phyloP scores from a whole-genome alignment of 2,113 vertebrate genomes.

The Mola mola region DNA sequence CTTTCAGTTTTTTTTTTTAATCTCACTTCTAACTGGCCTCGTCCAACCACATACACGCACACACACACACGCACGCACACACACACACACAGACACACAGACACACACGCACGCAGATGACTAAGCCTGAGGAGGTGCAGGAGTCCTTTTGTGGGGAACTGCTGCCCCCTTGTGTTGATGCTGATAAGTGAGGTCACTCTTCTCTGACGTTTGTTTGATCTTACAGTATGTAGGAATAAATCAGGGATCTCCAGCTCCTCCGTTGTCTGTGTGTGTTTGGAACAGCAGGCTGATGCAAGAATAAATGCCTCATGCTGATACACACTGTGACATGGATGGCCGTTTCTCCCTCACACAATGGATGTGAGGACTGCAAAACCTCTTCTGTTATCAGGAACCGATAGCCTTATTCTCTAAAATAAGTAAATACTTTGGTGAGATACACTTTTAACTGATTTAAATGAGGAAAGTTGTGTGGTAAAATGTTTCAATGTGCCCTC shows the following conservation, averaged over 20 bases:
- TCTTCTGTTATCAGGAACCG: neutral
- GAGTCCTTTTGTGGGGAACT: too few species aligned
- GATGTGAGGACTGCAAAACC: neutral
- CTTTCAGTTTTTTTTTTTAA: slow-evolving; percentile 15
- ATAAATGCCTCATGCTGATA: slow-evolving; percentile 39
- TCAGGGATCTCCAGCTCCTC: too few species aligned
- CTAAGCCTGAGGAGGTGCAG: too few species aligned
- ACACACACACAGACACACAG: neutral
- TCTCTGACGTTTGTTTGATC: too few species aligned
- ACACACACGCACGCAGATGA: neutral
- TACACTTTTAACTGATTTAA: too few species aligned
- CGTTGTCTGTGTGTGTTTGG: neutral
- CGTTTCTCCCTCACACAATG: slow-evolving; percentile 1
- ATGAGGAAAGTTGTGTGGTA: too few species aligned
- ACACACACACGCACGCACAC: neutral
- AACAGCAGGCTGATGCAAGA: slow-evolving; percentile 16
- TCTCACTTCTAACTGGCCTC: neutral
- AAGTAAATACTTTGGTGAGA: neutral
- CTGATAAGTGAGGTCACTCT: too few species aligned
- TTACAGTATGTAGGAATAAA: neutral
- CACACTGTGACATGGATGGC: slow-evolving; percentile 18
- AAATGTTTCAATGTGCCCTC: too few species aligned
- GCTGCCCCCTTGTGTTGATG: slow-evolving; percentile 65
- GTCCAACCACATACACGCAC: neutral
- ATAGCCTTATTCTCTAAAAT: neutral